These are phyloP conservation scores for Gerris lacustris DNA, from an alignment of 2,888 invertebrate species.

Conservation along the genomic window DNA sequence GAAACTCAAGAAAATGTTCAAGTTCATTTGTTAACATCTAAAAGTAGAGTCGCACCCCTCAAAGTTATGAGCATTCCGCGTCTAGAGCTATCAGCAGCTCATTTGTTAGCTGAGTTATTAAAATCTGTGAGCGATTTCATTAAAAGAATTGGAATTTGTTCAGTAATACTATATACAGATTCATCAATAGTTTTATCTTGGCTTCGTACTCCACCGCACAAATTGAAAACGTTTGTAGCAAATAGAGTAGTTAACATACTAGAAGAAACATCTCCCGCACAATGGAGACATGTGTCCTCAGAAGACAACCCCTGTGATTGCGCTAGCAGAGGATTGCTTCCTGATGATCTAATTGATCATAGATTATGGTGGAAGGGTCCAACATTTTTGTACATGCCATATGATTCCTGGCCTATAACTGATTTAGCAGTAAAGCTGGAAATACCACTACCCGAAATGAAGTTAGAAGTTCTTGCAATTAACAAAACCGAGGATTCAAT, in stretches of 20 bases:
- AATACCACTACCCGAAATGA: constrained; percentile 15
- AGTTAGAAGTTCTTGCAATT: not conserved
- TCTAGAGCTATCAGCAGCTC: constrained; percentile 28
- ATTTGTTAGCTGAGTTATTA: constrained; percentile 29
- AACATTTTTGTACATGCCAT: constrained; percentile 22
- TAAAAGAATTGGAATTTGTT: constrained; percentile 7
- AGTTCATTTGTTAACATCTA: constrained; percentile 15
- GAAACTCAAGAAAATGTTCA: not conserved
- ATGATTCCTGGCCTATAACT: constrained; percentile 16
- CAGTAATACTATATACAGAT: constrained; percentile 24
- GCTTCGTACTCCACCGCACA: constrained; percentile 26
- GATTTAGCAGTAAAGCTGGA: constrained; percentile 22
- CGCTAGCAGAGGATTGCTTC: constrained; percentile 31
- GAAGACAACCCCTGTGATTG: constrained; percentile 33
- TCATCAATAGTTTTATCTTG: constrained; percentile 29
- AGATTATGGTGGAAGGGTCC: constrained; percentile 30
- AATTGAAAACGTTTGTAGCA: constrained; percentile 28
- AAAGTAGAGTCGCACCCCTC: constrained; percentile 19
- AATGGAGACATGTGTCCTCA: constrained; percentile 31
- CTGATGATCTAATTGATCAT: constrained; percentile 22
- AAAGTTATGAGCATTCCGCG: constrained; percentile 28
- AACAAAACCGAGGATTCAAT: not conserved
- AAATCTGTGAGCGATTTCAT: constrained; percentile 24
- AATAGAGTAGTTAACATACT: constrained; percentile 33
- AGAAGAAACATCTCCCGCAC: constrained; percentile 23